Conservation (phyloP, 2,113 vertebrate species). For the Nipponia nippon region DNA sequence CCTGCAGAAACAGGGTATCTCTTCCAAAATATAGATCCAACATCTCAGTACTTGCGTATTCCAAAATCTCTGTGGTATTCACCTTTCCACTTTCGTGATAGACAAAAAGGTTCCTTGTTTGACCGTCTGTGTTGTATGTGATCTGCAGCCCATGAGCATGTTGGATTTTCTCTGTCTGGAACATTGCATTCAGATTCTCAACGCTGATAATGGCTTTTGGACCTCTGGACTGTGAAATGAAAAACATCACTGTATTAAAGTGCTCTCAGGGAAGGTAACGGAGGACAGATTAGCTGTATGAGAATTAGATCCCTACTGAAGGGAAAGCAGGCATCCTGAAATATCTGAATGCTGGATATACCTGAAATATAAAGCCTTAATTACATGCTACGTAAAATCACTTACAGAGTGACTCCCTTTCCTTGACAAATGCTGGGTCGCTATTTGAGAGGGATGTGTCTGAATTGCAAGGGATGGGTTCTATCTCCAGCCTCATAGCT, state of each 20-base stretch:
- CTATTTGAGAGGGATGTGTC: neutral
- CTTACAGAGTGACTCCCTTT: neutral
- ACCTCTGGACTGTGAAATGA: conserved; percentile 75
- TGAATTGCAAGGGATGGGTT: neutral
- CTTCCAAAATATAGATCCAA: neutral
- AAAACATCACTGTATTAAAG: neutral
- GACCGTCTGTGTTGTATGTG: conserved; percentile 76
- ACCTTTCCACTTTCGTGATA: conserved; percentile 88
- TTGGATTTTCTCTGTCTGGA: conserved; percentile 88
- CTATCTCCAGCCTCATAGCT: neutral
- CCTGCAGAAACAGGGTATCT: neutral
- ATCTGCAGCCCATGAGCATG: conserved; percentile 87
- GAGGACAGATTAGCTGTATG: neutral
- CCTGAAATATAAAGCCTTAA: neutral
- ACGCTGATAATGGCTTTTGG: conserved; percentile 86
- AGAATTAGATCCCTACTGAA: neutral
- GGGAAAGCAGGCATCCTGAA: neutral
- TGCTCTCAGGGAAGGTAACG: neutral
- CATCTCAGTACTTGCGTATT: neutral
- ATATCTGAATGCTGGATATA: neutral
- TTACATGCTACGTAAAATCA: neutral
- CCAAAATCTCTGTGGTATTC: neutral
- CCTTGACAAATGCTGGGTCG: neutral
- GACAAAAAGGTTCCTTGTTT: conserved; percentile 85
- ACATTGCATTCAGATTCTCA: conserved; percentile 86